Base-by-base conservation (phyloP, 2,888 invertebrate genomes). In the Standfussiana lucernea region DNA sequence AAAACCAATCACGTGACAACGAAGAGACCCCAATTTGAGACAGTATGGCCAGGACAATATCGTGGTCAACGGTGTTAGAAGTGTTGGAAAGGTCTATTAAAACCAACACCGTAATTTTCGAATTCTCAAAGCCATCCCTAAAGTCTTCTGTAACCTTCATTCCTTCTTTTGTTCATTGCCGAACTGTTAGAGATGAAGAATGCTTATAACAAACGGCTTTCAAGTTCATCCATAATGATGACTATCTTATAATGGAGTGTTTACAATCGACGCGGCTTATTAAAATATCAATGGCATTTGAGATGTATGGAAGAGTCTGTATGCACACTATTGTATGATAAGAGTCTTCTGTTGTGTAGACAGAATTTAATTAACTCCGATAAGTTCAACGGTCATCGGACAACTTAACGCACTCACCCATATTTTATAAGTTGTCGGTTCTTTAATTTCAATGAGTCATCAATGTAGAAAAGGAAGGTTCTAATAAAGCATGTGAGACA, bases 281-380 rank as follows among this genome's bases (percentile, higher is more conserved):
- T 87, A 84, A 80, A 82, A 82, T 82, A 77, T 76, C 72, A 85
- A 88, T 82, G 47, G 72, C 68, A 21, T 69, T 84, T 28, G 50
- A 74, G 70, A 72, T 72, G 64, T 68, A 56, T 65, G 53, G 21
- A 67, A 21, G 42, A 67, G 45, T 61, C 37, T 59, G 42, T 77
- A 56, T 62, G 28, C 62, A 61, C 28, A 62, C 56, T 61, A 71
- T 84, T 77, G 77, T 86, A 61, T 42, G 64, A 68, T 64, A 68
- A 77, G 80, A 71, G 77, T 73, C 61, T 82, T 71, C 37, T 65
- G 67, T 73, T 75, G 61, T 42, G 70, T 56, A 65, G 61, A 73
- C 67, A 37, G 72, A 67, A 62, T 75, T 77, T 50, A 75, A 86
- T 71, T 75, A 77, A 75, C 64, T 59, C 6, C 40, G 61, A 64